Conservation (phyloP, 2,888 invertebrate genomes). For the Melanostoma scalare region DNA sequence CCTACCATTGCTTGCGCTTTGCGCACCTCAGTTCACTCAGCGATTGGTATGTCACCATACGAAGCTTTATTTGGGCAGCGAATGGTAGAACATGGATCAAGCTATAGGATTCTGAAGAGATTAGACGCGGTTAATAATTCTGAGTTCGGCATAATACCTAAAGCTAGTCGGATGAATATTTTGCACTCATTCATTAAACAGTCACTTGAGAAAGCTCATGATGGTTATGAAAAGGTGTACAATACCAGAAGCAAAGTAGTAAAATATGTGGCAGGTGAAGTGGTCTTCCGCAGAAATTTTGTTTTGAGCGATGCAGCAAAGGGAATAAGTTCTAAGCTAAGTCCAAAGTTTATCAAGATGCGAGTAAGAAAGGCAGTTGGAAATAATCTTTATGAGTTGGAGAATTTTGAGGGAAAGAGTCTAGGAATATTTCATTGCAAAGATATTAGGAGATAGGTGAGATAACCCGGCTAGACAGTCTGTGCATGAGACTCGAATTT, state of each 20-base stretch:
- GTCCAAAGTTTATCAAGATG: conserved; percentile 1
- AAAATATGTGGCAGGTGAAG: no score
- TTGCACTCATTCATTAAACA: not conserved
- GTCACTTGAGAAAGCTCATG: not conserved
- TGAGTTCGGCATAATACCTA: conserved; percentile 1
- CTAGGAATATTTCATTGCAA: no score
- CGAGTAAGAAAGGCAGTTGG: no score
- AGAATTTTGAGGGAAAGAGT: no score
- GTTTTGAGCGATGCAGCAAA: not conserved
- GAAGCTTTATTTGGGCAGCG: conserved; percentile 15
- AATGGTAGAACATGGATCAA: not conserved
- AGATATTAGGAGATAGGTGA: no score
- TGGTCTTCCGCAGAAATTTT: not conserved
- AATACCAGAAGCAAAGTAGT: no score
- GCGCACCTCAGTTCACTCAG: not conserved
- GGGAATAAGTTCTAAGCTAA: not conserved
- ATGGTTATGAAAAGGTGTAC: no score
- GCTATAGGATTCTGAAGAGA: no score
- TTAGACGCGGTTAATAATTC: not conserved
- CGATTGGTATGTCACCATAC: conserved; percentile 21
- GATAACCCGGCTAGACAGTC: no score
- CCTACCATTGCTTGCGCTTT: no score
- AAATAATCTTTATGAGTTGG: no score
- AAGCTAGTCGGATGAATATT: not conserved
- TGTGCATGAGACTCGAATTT: no score